Conservation (phyloP, 1,140 invertebrate species). For the Dendroctonus ponderosae region DNA sequence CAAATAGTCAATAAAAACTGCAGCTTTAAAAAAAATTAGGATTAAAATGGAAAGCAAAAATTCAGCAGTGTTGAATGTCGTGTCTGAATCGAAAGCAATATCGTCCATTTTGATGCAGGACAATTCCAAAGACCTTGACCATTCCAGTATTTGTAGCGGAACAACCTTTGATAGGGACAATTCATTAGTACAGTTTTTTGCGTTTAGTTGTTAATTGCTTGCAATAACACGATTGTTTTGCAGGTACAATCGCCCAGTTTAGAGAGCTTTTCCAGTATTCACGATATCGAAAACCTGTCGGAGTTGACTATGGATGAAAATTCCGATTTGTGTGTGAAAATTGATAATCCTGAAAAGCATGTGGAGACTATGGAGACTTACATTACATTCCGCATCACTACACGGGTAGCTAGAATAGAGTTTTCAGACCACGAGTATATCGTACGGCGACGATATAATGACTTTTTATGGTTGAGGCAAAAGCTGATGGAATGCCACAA, state of each 20-base stretch:
- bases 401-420: slow-evolving; percentile 66
- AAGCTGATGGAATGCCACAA: slow-evolving; percentile 66
- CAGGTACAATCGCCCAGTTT: slow-evolving; percentile 60
- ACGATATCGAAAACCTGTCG: slow-evolving; percentile 57
- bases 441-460: slow-evolving; percentile 71
- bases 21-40: too few relatives aligned
- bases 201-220: slow-evolving; percentile 16
- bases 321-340: slow-evolving; percentile 65
- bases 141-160: slow-evolving; percentile 42
- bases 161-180: slow-evolving; percentile 46
- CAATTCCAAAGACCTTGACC: slow-evolving; percentile 40
- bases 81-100: slow-evolving; percentile 46
- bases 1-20: too few relatives aligned
- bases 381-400: slow-evolving; percentile 70
- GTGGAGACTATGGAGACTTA: slow-evolving; percentile 73
- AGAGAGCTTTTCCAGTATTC: slow-evolving; percentile 63
- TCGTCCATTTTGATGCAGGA: slow-evolving; percentile 41
- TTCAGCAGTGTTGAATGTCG: slow-evolving; percentile 47
- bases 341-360: slow-evolving; percentile 79
- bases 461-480: slow-evolving; percentile 72
- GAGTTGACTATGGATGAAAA: slow-evolving; percentile 57
- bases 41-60: slow-evolving; percentile 1
- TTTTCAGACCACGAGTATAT: slow-evolving; percentile 66
- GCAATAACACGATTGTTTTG: slow-evolving; percentile 32
- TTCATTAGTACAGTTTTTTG: slow-evolving; percentile 42